phyloP scores from a whole-genome alignment of 2,113 vertebrate species.

The Enhydra lutris region DNA sequence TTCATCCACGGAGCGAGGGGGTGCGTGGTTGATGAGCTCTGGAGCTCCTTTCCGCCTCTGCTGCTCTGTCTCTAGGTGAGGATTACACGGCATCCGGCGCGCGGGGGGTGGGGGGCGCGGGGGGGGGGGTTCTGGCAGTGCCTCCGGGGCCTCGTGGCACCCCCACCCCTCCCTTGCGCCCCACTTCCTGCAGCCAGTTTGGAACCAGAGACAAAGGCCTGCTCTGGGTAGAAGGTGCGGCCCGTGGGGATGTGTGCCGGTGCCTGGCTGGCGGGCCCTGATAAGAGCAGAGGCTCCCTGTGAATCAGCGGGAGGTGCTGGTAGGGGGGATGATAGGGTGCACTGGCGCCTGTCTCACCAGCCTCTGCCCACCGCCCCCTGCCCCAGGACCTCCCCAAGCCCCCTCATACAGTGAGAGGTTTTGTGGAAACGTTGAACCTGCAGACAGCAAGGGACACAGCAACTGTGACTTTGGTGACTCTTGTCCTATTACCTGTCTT shows the following conservation, averaged over 20 bases:
- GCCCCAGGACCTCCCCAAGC: neutral
- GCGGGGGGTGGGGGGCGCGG: neutral
- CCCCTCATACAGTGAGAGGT: neutral
- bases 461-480: neutral
- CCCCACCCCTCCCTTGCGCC: neutral
- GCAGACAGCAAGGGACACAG: neutral
- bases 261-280: conserved; percentile 2
- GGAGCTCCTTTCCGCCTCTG: neutral
- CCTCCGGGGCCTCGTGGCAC: neutral
- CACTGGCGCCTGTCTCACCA: neutral
- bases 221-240: conserved; percentile 32
- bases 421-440: neutral
- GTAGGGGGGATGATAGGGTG: neutral
- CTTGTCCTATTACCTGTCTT: neutral
- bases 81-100: neutral
- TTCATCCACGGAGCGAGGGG: neutral
- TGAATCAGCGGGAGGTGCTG: conserved; percentile 27
- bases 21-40: neutral
- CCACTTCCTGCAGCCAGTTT: conserved; percentile 36
- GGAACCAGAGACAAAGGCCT: conserved; percentile 44
- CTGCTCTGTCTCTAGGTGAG: neutral
- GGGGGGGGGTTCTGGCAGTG: neutral
- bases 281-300: neutral
- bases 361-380: neutral
- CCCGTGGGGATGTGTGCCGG: neutral